Base-by-base conservation (phyloP, 2,888 invertebrate genomes). In the Perithous albicinctus region DNA sequence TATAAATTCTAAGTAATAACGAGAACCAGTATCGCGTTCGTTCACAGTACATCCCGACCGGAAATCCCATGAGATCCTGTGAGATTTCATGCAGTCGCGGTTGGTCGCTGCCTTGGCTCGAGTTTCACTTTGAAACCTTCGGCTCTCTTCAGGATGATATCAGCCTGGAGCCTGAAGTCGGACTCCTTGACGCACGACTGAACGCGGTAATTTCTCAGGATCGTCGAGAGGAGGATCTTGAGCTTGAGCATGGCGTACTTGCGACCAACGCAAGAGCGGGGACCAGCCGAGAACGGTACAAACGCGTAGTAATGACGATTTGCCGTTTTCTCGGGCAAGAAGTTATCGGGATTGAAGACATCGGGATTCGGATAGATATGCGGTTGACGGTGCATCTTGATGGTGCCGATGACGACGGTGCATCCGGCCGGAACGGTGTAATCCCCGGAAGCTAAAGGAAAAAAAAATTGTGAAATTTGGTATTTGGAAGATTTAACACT, bases 271-370 rank as follows among this genome's bases (percentile, higher is more conserved):
- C 97, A 97, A 87, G 96, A 96, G 83, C 97, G 94, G 0, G 97
- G 96, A 29, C 97, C 97, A 61, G 97, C 97, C 80, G 96, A 96
- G 93, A 97, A 97, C 0, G 97, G 97, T 72, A 97, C 95, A 89
- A 95, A 97, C 81, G 96, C 95, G 90, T 97, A 97, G 90, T 96
- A 97, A 87, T 97, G 97, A 67, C 97, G 94, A 85, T 95, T 95
- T 35, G 95, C 95, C 23, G 95, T 95, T 74, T 95, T 95, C 89
- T 97, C 96, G 0, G 97, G 96, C 38, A 97, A 92, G 94, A 97
- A 97, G 90, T 97, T 96, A 88, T 97, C 97, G 0, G 97, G 97
- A 90, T 97, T 94, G 92, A 96, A 97, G 80, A 94, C 94, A 0
- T 95, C 94, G 0, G 97, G 96, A 85, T 96, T 95, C 69, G 95